A percentile compares a stretch with the other conserved stretches of the same genome.
Conservation (phyloP, 2,797 vertebrate species). For the Urocyon cinereoargenteus region DNA sequence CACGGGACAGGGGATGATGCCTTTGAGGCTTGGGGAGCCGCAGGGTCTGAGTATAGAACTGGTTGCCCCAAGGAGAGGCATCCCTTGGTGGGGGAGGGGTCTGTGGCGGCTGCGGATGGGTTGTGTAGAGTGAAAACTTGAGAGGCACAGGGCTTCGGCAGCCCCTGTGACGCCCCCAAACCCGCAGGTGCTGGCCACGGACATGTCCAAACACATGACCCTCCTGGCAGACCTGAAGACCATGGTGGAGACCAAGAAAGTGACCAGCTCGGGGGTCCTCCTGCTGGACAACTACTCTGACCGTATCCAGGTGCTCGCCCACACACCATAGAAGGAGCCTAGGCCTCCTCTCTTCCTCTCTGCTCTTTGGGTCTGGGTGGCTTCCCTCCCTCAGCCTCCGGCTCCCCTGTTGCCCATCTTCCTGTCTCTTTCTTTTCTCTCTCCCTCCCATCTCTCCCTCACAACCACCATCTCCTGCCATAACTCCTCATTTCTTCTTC, state of each 20-base stretch:
- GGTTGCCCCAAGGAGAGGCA: neutral
- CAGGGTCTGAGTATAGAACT: neutral
- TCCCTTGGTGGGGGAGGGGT: neutral
- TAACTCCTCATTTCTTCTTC: too few relatives aligned
- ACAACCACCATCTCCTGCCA: neutral
- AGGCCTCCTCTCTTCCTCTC: neutral
- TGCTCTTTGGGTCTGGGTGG: neutral
- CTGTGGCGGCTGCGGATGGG: neutral
- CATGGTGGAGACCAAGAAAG: conserved; percentile 99
- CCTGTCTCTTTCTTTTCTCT: neutral
- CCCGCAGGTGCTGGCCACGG: conserved; percentile 95
- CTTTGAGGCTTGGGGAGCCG: neutral
- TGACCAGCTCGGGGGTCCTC: conserved; percentile 96
- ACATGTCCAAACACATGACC: conserved; percentile 99
- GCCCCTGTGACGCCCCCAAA: neutral
- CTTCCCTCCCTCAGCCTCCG: too few relatives aligned
- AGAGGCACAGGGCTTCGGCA: neutral
- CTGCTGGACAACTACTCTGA: conserved; percentile 97
- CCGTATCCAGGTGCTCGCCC: conserved; percentile 93
- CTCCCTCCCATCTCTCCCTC: neutral
- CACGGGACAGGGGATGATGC: neutral
- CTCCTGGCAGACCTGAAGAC: conserved; percentile 97
- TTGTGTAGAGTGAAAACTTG: neutral
- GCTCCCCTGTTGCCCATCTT: neutral
- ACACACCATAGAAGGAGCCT: rapidly evolving